Conservation (phyloP, 2,888 invertebrate species). For the Zootermopsis nevadensis region DNA sequence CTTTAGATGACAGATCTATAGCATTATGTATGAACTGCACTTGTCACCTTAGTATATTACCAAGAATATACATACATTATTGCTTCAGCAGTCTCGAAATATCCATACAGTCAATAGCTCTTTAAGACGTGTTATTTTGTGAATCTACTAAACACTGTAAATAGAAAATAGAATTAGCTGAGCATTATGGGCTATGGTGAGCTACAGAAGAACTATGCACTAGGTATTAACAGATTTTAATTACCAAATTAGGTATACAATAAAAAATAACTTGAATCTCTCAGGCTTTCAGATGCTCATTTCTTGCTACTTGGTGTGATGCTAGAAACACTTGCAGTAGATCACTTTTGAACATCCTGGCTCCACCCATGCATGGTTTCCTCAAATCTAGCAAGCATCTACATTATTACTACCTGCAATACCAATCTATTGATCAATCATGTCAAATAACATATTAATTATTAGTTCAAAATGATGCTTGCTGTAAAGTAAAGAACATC, state of each 20-base stretch:
- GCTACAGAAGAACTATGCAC: neutral
- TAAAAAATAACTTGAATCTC: constrained; percentile 6
- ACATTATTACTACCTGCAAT: neutral
- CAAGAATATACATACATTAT: neutral
- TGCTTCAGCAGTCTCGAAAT: neutral
- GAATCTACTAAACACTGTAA: neutral
- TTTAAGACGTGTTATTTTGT: neutral
- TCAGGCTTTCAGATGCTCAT: constrained; percentile 27
- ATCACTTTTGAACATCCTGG: neutral
- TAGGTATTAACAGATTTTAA: neutral
- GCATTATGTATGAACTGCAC: neutral
- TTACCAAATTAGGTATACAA: constrained; percentile 1
- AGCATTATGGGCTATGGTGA: neutral
- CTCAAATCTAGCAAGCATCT: constrained; percentile 1
- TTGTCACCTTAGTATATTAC: neutral
- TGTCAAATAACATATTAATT: neutral
- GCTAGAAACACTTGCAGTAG: neutral
- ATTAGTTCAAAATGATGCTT: constrained; percentile 4
- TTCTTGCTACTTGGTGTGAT: neutral
- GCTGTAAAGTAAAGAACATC: neutral
- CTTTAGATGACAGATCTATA: neutral
- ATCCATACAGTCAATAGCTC: neutral
- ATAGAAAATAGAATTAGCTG: neutral
- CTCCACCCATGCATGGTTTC: neutral
- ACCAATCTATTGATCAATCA: neutral